A percentile compares a stretch with the other conserved stretches of the same genome.
phyloP scores from a whole-genome alignment of 2,113 vertebrate species.

The Alethe diademata region DNA sequence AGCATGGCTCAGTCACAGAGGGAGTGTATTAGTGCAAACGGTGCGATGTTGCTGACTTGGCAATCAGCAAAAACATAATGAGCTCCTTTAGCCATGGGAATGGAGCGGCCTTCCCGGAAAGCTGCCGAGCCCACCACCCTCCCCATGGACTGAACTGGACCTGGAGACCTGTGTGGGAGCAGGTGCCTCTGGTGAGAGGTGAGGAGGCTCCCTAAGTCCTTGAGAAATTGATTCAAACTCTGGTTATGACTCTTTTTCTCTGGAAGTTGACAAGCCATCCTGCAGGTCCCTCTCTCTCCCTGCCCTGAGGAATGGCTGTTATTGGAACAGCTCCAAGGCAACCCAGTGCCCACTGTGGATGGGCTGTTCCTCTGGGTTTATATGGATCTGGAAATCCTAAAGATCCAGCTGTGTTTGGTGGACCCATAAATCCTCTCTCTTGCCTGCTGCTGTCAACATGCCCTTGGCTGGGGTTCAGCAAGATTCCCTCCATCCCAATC shows the following conservation, averaged over 20 bases:
- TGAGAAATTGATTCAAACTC: background rate
- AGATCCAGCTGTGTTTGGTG: background rate
- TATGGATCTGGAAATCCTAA: background rate
- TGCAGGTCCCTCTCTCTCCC: background rate
- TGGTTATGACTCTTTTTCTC: background rate
- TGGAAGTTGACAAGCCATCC: background rate
- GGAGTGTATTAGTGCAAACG: background rate
- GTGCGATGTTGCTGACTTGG: background rate
- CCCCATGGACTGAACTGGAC: background rate
- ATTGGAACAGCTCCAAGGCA: background rate
- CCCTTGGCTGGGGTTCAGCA: background rate
- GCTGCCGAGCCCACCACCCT: background rate
- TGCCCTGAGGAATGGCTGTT: background rate
- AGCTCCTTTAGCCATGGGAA: background rate
- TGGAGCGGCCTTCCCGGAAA: background rate
- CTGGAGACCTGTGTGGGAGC: background rate
- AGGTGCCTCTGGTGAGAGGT: background rate
- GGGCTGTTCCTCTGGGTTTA: background rate
- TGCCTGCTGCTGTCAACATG: background rate
- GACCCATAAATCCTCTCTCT: background rate
- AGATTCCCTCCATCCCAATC: background rate
- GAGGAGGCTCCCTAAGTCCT: background rate
- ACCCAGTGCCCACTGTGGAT: accelerated
- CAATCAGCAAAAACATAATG: background rate
- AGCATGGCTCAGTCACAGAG: background rate